A percentile compares a stretch with the other conserved stretches of the same genome.
phyloP scores from a whole-genome alignment of 2,888 invertebrate species.

The Ephialtes manifestator region DNA sequence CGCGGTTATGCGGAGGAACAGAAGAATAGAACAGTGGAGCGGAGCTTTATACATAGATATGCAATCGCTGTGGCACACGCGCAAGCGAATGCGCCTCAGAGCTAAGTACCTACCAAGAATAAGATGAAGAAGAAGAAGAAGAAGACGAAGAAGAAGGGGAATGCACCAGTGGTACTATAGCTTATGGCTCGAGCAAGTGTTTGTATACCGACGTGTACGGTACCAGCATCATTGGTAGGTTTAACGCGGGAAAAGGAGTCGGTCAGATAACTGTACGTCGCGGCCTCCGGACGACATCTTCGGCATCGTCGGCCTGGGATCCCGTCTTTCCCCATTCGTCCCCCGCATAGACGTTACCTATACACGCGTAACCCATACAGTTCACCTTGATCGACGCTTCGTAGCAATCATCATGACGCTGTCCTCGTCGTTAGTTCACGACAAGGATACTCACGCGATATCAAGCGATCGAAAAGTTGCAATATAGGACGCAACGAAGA shows the following conservation, averaged over 20 bases:
- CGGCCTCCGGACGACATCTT: conserved; percentile 84
- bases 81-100: conserved; percentile 19
- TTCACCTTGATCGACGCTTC: conserved; percentile 48
- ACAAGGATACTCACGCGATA: too few relatives aligned
- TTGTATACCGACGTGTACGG: conserved; percentile 62
- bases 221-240: conserved; percentile 65
- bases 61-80: not conserved
- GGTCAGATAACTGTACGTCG: conserved; percentile 86
- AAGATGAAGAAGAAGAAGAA: conserved; percentile 1
- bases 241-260: conserved; percentile 80
- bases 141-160: conserved; percentile 9
- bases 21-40: not conserved
- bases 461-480: conserved; percentile 38
- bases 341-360: conserved; percentile 52
- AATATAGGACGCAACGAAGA: conserved; percentile 52
- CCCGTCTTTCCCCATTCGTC: conserved; percentile 65
- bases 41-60: too few relatives aligned
- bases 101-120: conserved; percentile 2
- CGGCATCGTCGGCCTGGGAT: conserved; percentile 74
- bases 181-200: conserved; percentile 46
- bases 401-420: conserved; percentile 46
- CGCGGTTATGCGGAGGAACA: conserved; percentile 3
- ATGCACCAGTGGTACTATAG: conserved; percentile 36
- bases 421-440: not conserved
- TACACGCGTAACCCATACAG: conserved; percentile 45